phyloP scores from a whole-genome alignment of 1,140 invertebrate genomes.

The Drosophila setifemur region DNA sequence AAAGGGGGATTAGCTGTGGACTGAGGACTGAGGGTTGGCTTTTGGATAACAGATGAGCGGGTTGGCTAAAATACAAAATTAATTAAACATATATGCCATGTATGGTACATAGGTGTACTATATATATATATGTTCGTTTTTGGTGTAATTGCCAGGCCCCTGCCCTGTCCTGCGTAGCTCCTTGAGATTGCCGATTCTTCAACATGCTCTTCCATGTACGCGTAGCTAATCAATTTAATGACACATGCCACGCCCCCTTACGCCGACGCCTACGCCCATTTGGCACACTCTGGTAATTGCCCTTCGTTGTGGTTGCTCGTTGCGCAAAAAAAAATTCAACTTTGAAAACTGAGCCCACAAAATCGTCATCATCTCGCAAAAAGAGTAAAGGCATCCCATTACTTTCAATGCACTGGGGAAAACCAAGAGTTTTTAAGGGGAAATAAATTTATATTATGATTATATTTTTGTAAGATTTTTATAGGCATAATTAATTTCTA shows the following conservation, averaged over 20 bases:
- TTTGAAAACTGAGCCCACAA: neutral
- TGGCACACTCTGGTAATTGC: slow-evolving; percentile 12
- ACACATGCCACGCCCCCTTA: neutral
- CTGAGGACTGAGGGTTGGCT: neutral
- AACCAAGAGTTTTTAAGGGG: neutral
- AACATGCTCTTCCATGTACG: neutral
- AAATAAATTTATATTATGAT: too few relatives aligned
- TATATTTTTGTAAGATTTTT: too few relatives aligned
- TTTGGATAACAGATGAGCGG: neutral
- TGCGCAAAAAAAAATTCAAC: neutral
- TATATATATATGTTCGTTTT: neutral
- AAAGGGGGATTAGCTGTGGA: neutral
- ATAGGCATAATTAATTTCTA: too few relatives aligned
- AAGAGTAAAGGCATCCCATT: neutral
- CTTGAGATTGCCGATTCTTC: neutral
- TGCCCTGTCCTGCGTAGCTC: neutral
- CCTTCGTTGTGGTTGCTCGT: neutral
- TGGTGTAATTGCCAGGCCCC: slow-evolving; percentile 3
- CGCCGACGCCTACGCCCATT: too few relatives aligned
- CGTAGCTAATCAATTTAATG: slow-evolving; percentile 21
- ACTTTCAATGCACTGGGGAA: neutral
- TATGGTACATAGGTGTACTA: neutral
- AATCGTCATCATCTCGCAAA: neutral
- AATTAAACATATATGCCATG: slow-evolving; percentile 12
- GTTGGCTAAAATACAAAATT: slow-evolving; percentile 10